Base-by-base conservation (phyloP, 2,113 vertebrate genomes). In the Acanthisitta chloris region DNA sequence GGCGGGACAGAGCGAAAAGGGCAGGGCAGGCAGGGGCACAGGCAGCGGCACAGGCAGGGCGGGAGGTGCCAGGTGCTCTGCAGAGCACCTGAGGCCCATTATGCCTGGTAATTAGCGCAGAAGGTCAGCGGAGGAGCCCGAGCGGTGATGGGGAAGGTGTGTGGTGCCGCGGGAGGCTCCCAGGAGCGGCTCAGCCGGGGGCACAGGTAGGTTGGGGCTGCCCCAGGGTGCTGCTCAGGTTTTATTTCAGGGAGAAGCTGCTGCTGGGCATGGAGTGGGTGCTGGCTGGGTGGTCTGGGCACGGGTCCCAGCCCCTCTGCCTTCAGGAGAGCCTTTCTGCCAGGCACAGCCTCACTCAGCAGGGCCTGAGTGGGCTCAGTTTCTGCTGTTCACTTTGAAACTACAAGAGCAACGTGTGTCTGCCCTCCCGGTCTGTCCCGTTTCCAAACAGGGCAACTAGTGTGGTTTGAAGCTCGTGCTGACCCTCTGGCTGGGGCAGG, bases 121-220 rank as follows among this genome's bases (percentile, higher is more conserved):
- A 19, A 52, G 48, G 29, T 59, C n/a, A 40, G 40, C 3, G 17
- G 4, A 40, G 49, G 36, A 76, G 14, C 12, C 34, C 36, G 7
- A 12, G n/a, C 10, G 52, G 4, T 46, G 71, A 43, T 2, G 2
- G 1, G 6, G 45, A 55, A 36, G 40, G 54, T 4, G 40, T 55
- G 80, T 26, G 38, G 16, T 31, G 33, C 6, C 20, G n/a, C n/a
- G 5, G 10, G 14, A 73, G 10, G 15, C 19, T 74, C 16, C 0
- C 2, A 49, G 69, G 77, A 20, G 3, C 0, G 0, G 38, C 58
- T 69, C 36, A 18, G 52, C 2, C 0, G 1, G 17, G 17, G 34
- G 21, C 10, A 17, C 51, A 36, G 91, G 77, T 91, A 86, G 38
- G 81, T 26, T 14, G n/a, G 55, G 28, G 31, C 46, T 72, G 48